Conservation (phyloP, 2,888 invertebrate genomes). For the Hirtodrosophila cameraria region DNA sequence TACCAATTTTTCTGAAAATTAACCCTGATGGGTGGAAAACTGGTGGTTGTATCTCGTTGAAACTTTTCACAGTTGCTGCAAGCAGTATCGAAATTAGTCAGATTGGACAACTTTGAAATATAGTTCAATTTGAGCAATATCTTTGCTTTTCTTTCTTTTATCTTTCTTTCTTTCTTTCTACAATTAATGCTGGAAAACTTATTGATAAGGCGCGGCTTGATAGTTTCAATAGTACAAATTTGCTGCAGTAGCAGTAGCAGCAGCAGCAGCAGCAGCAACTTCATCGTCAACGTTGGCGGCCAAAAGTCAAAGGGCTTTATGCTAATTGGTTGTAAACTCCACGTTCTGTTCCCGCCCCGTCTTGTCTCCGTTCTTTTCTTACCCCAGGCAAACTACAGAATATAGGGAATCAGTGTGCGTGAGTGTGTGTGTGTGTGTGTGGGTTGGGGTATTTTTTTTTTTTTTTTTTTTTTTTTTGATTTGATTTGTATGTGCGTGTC, state of each 20-base stretch:
- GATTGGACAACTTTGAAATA: too few species aligned
- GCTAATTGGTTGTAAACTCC: conserved; percentile 59
- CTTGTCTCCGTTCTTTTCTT: not conserved
- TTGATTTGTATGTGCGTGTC: conserved; percentile 31
- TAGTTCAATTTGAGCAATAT: too few species aligned
- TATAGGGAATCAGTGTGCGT: not conserved
- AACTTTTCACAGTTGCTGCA: too few species aligned
- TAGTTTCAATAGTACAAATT: too few species aligned
- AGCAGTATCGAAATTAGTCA: too few species aligned
- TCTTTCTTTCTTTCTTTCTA: too few species aligned
- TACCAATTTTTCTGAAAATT: too few species aligned
- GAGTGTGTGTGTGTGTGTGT: conserved; percentile 30
- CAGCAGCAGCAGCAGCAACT: conserved; percentile 25
- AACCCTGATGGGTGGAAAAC: too few species aligned
- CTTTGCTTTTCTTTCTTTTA: too few species aligned
- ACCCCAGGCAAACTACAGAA: not conserved
- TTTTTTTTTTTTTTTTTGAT: conserved; percentile 1
- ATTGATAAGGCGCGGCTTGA: too few species aligned
- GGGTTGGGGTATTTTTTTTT: conserved; percentile 1
- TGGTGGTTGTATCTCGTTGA: too few species aligned
- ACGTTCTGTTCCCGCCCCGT: not conserved
- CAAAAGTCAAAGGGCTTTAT: conserved; percentile 64
- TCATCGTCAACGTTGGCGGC: conserved; percentile 41
- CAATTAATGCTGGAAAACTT: too few species aligned
- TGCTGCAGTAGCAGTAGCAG: conserved; percentile 9